Evolutionary conservation across 2,888 invertebrate genomes (phyloP).

Genomic region (Vannuccia rotundouncinata): DNA sequence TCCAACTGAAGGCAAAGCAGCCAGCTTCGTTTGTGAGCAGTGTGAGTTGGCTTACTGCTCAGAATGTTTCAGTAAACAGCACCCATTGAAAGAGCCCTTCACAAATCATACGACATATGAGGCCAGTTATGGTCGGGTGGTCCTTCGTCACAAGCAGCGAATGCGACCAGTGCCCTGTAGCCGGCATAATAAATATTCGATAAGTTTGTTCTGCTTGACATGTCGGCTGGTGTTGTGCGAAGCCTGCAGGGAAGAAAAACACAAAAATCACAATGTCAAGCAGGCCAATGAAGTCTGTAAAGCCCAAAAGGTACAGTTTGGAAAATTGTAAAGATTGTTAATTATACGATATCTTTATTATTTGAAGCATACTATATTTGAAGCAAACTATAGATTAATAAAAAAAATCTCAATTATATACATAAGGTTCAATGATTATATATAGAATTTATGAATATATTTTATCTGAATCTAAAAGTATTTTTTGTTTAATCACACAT

Average conservation of each 20-base stretch:
- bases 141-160: slow-evolving; percentile 42
- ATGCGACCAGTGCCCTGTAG: slow-evolving; percentile 63
- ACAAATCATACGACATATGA: slow-evolving; percentile 76
- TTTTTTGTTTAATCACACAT: too few relatives aligned
- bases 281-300: neutral
- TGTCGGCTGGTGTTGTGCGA: slow-evolving; percentile 76
- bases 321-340: too few relatives aligned
- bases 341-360: too few relatives aligned
- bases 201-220: slow-evolving; percentile 76
- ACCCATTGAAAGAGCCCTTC: slow-evolving; percentile 80
- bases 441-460: too few relatives aligned
- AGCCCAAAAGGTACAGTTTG: neutral
- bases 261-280: neutral
- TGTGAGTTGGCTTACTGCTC: slow-evolving; percentile 79
- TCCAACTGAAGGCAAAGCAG: neutral
- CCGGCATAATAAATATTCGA: slow-evolving; percentile 72
- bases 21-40: slow-evolving; percentile 13
- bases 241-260: neutral
- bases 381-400: too few relatives aligned
- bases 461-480: too few relatives aligned
- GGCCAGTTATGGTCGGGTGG: slow-evolving; percentile 61
- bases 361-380: too few relatives aligned
- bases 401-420: too few relatives aligned
- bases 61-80: slow-evolving; percentile 79
- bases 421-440: too few relatives aligned